Evolutionary conservation across 2,113 vertebrate genomes (phyloP), one percentile per base, ranked within the genome.

Genomic region (Sorex araneus): DNA sequence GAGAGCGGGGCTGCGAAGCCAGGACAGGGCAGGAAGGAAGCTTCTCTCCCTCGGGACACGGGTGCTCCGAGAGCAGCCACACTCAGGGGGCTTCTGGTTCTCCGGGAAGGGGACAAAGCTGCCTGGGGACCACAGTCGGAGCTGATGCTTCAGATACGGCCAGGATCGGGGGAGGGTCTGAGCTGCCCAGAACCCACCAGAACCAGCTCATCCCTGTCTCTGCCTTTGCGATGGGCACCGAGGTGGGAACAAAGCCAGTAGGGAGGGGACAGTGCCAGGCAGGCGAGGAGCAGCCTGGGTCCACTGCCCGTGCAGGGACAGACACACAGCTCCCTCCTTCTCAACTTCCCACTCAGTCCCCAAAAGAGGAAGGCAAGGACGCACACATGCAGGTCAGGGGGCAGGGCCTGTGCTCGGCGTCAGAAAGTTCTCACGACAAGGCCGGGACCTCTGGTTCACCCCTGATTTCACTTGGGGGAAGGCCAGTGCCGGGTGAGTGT

Each of bases 331-430:
- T 80, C 45, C 94, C 88, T 95, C 94, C 94, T 95, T 85, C 85
- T 84, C 0, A 91, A 87, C 86, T 36, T 83, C 93, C 94, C 71
- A 74, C 75, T 85, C 69, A 7, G 50, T 45, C 66, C 57, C 40
- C 64, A 87, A 95, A 96, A 96, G 92, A 80, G 93, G 95, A 96
- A 96, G 95, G 80, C n/a, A 78, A 1, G 1, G 16, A 40, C 0
- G 7, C 90, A 89, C n/a, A 23, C 21, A 80, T 78, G 73, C 0
- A 16, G 84, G 91, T 96, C 93, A 96, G 87, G 4, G 47, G 36
- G 30, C 25, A 1, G 19, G 32, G 89, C 34, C 30, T 32, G 32
- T 3, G 10, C 66, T 7, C 7, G 47, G 27, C 30, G 0, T 18
- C 36, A 57, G 21, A 54, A 2, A 0, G 71, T 93, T 96, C 93